A percentile compares a stretch with the other conserved stretches of the same genome.
Conservation (phyloP, 2,888 invertebrate genomes). For the Halictus quadricinctus region DNA sequence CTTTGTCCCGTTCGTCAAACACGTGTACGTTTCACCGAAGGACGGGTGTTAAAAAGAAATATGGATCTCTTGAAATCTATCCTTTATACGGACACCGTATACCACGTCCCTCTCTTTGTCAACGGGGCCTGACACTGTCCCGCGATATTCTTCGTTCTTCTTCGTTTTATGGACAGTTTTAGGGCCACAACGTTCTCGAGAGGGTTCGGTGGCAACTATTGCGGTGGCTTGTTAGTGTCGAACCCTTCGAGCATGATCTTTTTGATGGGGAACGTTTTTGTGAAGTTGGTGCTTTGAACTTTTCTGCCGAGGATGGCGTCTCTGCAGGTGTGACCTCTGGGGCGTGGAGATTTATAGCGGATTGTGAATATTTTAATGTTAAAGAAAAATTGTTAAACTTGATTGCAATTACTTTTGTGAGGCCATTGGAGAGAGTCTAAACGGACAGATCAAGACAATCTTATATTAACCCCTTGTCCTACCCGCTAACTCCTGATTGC, state of each 20-base stretch:
- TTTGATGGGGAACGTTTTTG: not conserved
- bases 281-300: not conserved
- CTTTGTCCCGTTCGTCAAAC: constrained; percentile 57
- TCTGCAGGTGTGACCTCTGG: not conserved
- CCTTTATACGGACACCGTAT: not conserved
- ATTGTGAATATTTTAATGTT: too few species aligned
- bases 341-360: too few species aligned
- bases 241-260: not conserved
- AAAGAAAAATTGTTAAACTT: too few species aligned
- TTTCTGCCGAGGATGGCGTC: not conserved
- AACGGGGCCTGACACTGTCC: not conserved
- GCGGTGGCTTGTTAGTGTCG: not conserved
- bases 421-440: too few species aligned
- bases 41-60: constrained; percentile 54
- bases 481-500: too few species aligned
- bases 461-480: too few species aligned
- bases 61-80: constrained; percentile 40
- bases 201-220: not conserved
- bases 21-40: constrained; percentile 53
- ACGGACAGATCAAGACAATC: too few species aligned
- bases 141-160: not conserved
- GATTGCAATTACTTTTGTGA: too few species aligned
- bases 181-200: not conserved
- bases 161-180: not conserved
- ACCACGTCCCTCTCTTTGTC: not conserved